Base-by-base conservation (phyloP, 2,797 vertebrate genomes). In the Cynopterus sphinx region DNA sequence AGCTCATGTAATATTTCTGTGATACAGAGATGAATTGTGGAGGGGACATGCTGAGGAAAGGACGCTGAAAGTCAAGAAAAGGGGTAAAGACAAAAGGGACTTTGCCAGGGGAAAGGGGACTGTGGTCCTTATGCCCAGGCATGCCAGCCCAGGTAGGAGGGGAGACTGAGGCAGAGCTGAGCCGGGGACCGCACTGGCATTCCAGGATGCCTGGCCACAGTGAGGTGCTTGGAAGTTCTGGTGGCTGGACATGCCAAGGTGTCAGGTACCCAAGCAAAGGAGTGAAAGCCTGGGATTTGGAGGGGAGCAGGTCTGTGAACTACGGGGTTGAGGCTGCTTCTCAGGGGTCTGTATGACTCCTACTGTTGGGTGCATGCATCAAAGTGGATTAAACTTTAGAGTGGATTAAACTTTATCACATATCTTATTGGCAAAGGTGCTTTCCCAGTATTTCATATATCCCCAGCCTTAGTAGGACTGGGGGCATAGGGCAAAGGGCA, bases 401-500 rank as follows among this genome's bases (percentile, higher is more conserved):
- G 39, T 1, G 15, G 41, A 36, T 53, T 53, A 2, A 61, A 24
- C 4, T 15, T 31, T 70, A 61, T 68, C 31, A 17, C 5, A 0
- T 15, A 4, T 43, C 28, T 33, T 43, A 21, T 19, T 21, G 84
- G 36, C 31, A 26, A 36, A 92, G 22, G 13, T 3, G 10, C 28
- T 68, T 51, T 87, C 59, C 77, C 22, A 10, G 12, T 15, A 22
- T 6, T 16, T n/a, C 31, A 4, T 8, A 2, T 15, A 22, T 8
- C 43, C 33, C 2, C 43, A 17, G 61, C 28, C 83, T 67, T 41
- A 5, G 24, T 3, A 31, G 83, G 9, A 21, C 51, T 33, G 36
- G n/a, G 36, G 49, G 26, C 4, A 0, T 28, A 21, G 33, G 24
- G 26, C 4, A 0, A 22, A 21, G 33, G 24, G 26, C 4, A 0